Percentiles rank a stretch among this genome's conserved stretches.
phyloP scores from a whole-genome alignment of 2,797 vertebrate species.

The Melanotaenia boesemani region DNA sequence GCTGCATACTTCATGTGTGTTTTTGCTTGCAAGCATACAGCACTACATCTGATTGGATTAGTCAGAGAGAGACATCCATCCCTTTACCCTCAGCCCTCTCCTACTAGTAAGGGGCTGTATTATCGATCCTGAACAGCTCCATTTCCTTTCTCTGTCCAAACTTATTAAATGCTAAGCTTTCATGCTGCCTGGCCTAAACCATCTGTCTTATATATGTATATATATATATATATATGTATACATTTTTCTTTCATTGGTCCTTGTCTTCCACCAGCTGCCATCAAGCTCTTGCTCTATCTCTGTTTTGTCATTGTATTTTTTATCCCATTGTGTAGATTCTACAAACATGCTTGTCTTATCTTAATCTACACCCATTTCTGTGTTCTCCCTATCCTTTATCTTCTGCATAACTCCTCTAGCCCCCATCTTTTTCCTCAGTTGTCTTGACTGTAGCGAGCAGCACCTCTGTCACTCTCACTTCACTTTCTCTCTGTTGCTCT shows the following conservation, averaged over 20 bases:
- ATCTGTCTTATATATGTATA: slow-evolving; percentile 22
- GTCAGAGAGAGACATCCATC: slow-evolving; percentile 73
- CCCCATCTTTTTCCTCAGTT: slow-evolving; percentile 14
- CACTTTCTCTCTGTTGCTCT: slow-evolving; percentile 23
- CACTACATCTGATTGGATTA: slow-evolving; percentile 80
- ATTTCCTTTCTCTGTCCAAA: slow-evolving; percentile 81
- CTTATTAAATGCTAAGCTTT: slow-evolving; percentile 73
- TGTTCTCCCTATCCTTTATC: slow-evolving; percentile 27
- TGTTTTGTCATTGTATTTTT: slow-evolving; percentile 23
- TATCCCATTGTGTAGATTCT: slow-evolving; percentile 36
- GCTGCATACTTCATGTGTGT: slow-evolving; percentile 24
- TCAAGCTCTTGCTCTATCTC: slow-evolving; percentile 17
- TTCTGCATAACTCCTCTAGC: slow-evolving; percentile 25
- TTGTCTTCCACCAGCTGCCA: slow-evolving; percentile 38
- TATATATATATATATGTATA: slow-evolving; percentile 18
- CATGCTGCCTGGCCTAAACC: slow-evolving; percentile 30
- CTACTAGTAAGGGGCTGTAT: slow-evolving; percentile 63
- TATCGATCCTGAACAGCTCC: slow-evolving; percentile 81
- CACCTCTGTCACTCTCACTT: slow-evolving; percentile 36
- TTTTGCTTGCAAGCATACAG: slow-evolving; percentile 20
- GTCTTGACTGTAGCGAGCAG: slow-evolving; percentile 11
- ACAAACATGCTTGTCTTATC: slow-evolving; percentile 43
- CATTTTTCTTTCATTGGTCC: slow-evolving; percentile 41
- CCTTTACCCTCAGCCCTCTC: slow-evolving; percentile 63
- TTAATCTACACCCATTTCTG: slow-evolving; percentile 41